A percentile compares a stretch with the other conserved stretches of the same genome.
Evolutionary conservation across 2,113 vertebrate species (phyloP).

Genomic region (Acanthochromis polyacanthus): DNA sequence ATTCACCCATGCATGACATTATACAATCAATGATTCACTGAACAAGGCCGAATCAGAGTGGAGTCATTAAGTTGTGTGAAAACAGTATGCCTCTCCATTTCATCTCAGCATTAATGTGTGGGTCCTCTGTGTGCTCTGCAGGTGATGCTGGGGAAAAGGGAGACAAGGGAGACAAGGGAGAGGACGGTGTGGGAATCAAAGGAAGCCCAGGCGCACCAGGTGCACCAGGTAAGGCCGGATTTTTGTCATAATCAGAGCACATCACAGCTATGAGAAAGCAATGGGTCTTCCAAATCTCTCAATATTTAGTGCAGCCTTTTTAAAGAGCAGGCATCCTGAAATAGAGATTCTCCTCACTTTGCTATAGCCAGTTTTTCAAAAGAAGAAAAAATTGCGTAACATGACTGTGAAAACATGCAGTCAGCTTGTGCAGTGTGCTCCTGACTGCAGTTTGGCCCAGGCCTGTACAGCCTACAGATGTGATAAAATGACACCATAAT

Average conservation of each 20-base stretch:
- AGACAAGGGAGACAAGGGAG: constrained; percentile 81
- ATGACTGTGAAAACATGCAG: too few species aligned
- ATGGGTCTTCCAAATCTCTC: not conserved
- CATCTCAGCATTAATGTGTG: constrained; percentile 2
- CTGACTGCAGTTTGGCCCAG: too few species aligned
- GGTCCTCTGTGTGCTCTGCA: constrained; percentile 43
- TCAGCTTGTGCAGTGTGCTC: too few species aligned
- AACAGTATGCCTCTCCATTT: constrained; percentile 32
- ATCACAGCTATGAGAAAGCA: not conserved
- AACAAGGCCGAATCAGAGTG: constrained; percentile 49
- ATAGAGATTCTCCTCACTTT: not conserved
- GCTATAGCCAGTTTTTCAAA: not conserved
- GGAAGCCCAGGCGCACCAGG: constrained; percentile 82
- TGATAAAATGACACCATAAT: too few species aligned
- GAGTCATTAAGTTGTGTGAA: constrained; percentile 37
- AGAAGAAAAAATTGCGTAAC: too few species aligned
- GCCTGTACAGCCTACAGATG: too few species aligned
- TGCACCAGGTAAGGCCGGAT: constrained; percentile 75
- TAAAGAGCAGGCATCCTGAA: not conserved
- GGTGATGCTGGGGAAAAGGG: constrained; percentile 82
- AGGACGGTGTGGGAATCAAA: constrained; percentile 82
- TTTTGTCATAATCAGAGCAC: not conserved
- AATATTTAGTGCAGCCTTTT: not conserved
- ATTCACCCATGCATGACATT: constrained; percentile 36
- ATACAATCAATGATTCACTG: constrained; percentile 52